A percentile compares a stretch with the other conserved stretches of the same genome.
phyloP scores from a whole-genome alignment of 1,140 invertebrate species.

The Danaus melanippus region DNA sequence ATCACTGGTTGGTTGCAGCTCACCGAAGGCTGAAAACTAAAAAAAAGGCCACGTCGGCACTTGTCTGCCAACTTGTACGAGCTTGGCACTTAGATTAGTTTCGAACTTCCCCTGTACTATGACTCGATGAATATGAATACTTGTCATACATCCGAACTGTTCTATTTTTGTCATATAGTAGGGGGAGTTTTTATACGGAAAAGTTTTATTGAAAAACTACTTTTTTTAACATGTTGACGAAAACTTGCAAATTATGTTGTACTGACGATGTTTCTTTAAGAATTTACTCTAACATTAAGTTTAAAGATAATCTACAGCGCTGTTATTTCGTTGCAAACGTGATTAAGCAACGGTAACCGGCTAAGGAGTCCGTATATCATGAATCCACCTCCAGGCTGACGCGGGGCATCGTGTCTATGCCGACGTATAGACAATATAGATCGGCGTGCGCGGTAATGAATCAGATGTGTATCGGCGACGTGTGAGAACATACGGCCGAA shows the following conservation, averaged over 20 bases:
- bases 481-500: constrained; percentile 69
- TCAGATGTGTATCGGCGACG: constrained; percentile 69
- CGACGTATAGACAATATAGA: constrained; percentile 44
- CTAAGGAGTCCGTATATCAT: constrained; percentile 18
- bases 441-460: constrained; percentile 59
- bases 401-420: constrained; percentile 17
- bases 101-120: constrained; percentile 27
- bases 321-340: constrained; percentile 2
- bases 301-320: not conserved
- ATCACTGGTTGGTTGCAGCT: constrained; percentile 41
- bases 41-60: constrained; percentile 54
- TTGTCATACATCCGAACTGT: constrained; percentile 4
- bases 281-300: not conserved
- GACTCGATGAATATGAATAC: constrained; percentile 14
- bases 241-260: constrained; percentile 1
- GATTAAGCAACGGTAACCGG: constrained; percentile 13
- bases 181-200: not conserved
- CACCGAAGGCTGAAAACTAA: constrained; percentile 42
- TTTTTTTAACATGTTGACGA: constrained; percentile 7
- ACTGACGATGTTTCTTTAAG: not conserved
- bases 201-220: not conserved
- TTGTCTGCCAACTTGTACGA: constrained; percentile 59
- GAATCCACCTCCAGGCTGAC: constrained; percentile 19
- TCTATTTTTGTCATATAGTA: constrained; percentile 1
- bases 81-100: constrained; percentile 63